phyloP scores from a whole-genome alignment of 2,888 invertebrate genomes.

The Harmothoe impar region DNA sequence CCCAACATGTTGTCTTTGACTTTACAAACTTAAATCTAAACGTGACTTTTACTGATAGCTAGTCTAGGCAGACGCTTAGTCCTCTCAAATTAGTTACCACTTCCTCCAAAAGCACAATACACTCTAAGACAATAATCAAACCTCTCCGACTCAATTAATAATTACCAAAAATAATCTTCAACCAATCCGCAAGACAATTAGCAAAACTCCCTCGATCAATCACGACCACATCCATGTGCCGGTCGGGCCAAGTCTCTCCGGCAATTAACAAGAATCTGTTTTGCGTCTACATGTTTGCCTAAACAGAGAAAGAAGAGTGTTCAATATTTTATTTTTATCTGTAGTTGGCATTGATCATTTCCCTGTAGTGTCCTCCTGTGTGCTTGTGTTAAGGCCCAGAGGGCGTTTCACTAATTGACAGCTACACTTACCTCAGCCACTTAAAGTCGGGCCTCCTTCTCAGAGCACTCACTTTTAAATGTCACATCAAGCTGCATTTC shows the following conservation, averaged over 20 bases:
- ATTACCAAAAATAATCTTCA: neutral
- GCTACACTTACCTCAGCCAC: neutral
- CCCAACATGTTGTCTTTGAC: too few relatives aligned
- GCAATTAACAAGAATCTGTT: neutral
- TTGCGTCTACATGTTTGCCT: neutral
- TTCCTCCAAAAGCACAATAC: too few relatives aligned
- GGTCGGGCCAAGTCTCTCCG: neutral
- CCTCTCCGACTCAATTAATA: neutral
- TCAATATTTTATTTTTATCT: slow-evolving; percentile 7
- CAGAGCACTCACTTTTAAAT: too few relatives aligned
- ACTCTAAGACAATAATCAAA: neutral
- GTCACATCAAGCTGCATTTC: too few relatives aligned
- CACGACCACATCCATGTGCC: neutral
- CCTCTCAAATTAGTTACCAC: too few relatives aligned
- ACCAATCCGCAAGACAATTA: slow-evolving; percentile 1
- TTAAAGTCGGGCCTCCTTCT: neutral
- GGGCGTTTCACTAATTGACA: neutral
- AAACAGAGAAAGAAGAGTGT: neutral
- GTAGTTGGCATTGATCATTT: neutral
- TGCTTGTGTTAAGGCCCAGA: neutral
- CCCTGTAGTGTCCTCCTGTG: neutral
- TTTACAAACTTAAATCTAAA: too few relatives aligned
- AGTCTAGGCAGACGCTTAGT: too few relatives aligned
- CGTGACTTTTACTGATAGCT: too few relatives aligned
- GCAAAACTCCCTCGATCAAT: neutral